Evolutionary conservation across 1,140 invertebrate species (phyloP).

Genomic region (Sarcophaga bullata): DNA sequence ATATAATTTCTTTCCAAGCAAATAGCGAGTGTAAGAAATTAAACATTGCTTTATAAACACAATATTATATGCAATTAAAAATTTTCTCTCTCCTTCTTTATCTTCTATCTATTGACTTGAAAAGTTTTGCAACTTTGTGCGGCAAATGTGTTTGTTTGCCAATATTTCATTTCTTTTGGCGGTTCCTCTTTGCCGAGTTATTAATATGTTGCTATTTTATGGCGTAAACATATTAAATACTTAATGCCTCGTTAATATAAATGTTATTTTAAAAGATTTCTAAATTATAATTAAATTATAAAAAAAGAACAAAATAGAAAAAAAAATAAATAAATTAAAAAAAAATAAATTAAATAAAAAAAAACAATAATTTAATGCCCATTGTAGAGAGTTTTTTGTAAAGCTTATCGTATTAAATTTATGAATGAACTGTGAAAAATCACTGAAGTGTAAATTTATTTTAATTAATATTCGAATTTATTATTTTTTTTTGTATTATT

Average conservation of each 20-base stretch:
- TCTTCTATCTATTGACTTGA: too few relatives aligned
- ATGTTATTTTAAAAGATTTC: neutral
- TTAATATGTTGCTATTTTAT: too few relatives aligned
- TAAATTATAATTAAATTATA: neutral
- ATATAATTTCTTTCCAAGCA: too few relatives aligned
- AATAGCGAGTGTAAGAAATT: too few relatives aligned
- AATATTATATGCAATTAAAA: too few relatives aligned
- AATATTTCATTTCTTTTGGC: neutral
- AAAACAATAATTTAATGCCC: neutral
- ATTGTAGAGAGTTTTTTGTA: neutral
- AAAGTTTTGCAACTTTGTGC: neutral
- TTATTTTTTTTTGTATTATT: too few relatives aligned
- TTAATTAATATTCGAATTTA: neutral
- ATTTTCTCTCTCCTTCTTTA: too few relatives aligned
- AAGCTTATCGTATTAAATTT: neutral
- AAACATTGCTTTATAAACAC: too few relatives aligned
- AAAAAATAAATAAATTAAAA: too few relatives aligned
- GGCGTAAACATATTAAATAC: conserved; percentile 13
- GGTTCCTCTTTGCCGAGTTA: too few relatives aligned
- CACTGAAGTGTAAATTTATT: conserved; percentile 3
- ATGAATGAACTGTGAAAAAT: neutral
- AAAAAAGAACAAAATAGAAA: too few relatives aligned
- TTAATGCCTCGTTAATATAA: neutral
- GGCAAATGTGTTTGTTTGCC: neutral
- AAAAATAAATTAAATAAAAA: too few relatives aligned